Conservation (phyloP, 1,140 invertebrate species). For the Euura lappo region DNA sequence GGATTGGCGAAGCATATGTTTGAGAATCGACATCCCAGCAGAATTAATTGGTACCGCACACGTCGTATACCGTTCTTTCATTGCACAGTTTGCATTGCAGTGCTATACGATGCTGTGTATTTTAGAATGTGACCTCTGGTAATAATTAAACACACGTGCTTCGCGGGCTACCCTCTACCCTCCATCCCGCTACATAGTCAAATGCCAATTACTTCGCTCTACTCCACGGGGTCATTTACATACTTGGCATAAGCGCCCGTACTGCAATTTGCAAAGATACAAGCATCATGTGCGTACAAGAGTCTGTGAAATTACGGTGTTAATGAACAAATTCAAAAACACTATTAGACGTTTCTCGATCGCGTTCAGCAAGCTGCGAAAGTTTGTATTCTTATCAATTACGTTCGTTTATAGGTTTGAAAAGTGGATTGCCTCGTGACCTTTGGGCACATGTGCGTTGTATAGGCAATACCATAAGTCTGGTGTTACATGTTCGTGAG, state of each 20-base stretch:
- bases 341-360: no score
- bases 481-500: conserved; percentile 15
- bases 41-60: not conserved
- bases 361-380: no score
- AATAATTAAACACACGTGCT: not conserved
- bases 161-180: not conserved
- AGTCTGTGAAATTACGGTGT: no score
- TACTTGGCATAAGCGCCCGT: not conserved
- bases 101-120: no score
- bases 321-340: no score
- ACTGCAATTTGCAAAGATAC: no score
- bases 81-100: no score
- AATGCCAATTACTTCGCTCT: not conserved
- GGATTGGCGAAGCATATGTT: not conserved
- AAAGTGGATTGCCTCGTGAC: no score
- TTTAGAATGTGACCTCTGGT: not conserved
- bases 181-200: not conserved
- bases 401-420: no score
- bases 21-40: not conserved
- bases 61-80: no score
- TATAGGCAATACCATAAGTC: conserved; percentile 19
- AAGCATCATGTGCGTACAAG: no score
- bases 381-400: no score
- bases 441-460: not conserved
- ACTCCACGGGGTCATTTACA: not conserved